These are phyloP conservation scores for Eclectus roratus DNA, from an alignment of 2,113 vertebrate species.

Conservation along the genomic window DNA sequence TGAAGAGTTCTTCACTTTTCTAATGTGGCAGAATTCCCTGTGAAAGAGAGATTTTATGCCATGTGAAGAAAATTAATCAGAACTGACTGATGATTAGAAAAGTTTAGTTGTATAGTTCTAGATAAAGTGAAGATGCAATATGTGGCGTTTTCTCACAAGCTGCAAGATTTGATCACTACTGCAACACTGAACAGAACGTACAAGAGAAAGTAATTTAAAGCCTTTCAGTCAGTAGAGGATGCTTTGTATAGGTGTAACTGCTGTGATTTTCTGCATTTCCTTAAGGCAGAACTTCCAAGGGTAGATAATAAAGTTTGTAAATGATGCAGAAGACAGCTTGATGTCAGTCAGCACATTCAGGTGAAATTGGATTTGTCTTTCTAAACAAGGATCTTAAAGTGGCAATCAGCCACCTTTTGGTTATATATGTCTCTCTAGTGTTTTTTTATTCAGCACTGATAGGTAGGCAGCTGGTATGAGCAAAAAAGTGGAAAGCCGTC, in stretches of 20 bases:
- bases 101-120: neutral
- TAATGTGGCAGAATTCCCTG: neutral
- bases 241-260: neutral
- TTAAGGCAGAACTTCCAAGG: neutral
- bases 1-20: neutral
- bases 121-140: neutral
- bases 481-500: neutral
- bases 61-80: neutral
- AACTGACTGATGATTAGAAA: neutral
- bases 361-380: neutral
- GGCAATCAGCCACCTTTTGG: neutral
- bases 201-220: neutral
- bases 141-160: neutral
- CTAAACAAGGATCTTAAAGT: slow-evolving; percentile 6
- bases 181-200: neutral
- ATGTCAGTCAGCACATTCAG: neutral
- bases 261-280: neutral
- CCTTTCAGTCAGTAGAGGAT: neutral
- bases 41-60: neutral
- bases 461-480: neutral
- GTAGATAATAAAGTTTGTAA: slow-evolving; percentile 7
- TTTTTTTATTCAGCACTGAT: neutral
- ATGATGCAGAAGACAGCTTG: slow-evolving; percentile 1
- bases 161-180: neutral
- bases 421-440: neutral